Evolutionary conservation across 1,140 invertebrate species (phyloP), one percentile per base, ranked within the genome.

Genomic region (Triops longicaudatus): DNA sequence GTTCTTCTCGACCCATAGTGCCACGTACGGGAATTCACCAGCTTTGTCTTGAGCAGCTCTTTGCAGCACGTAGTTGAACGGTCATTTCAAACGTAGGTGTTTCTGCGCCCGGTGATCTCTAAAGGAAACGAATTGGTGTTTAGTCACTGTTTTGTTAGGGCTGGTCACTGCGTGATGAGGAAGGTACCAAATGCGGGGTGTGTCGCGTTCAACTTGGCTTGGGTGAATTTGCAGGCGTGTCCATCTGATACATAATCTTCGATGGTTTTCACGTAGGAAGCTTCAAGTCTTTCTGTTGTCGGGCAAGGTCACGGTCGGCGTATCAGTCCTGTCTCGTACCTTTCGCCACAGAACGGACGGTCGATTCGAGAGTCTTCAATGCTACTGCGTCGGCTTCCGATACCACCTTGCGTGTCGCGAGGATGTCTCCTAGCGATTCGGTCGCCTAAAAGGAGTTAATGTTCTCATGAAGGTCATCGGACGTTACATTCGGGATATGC

Each of bases 131-230:
- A n/a, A 78, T 72, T 17, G 75, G 41, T n/a, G 26, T 26, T 28
- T n/a, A 10, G 41, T 79, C 79, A 31, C 72, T 2, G n/a, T 37
- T 42, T 76, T 80, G 14, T 79, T 75, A 0, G 79, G 79, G n/a
- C 75, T 81, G 22, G 80, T 12, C 0, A 87, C 83, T 0, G 74
- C 76, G 44, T 85, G 85, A 81, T 87, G 86, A 4, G 85, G 84
- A 10, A 86, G 82, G 83, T 87, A 82, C 82, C 80, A 82, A 7
- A 72, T 77, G 9, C 72, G 72, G 41, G 12, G 22, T 12, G 28
- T 11, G 75, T 63, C 14, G 28, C 37, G 17, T 44, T 43, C 72
- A 73, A n/a, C 6, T 78, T 76, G 10, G 37, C 26, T 50, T 14
- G 42, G 26, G 1, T 26, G 10, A 78, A 26, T 6, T 73, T 73